phyloP scores from a whole-genome alignment of 2,888 invertebrate genomes.

The Sclerodermus sp. region DNA sequence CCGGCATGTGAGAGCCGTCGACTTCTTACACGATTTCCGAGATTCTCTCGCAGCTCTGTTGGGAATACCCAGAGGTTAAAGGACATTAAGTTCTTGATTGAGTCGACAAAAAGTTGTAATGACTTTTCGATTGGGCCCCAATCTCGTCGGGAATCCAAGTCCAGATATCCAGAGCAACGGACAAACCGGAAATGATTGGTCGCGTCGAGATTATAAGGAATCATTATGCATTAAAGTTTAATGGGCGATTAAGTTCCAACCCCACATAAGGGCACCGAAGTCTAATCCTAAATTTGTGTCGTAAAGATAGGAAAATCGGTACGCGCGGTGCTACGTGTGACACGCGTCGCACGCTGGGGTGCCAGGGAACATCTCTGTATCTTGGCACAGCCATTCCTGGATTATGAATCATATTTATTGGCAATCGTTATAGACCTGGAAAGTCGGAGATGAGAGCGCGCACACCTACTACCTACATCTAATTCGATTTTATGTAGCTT shows the following conservation, averaged over 20 bases:
- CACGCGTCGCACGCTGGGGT: constrained; percentile 42
- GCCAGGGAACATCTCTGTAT: constrained; percentile 36
- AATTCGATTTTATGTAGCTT: too few species aligned
- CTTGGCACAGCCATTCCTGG: constrained; percentile 39
- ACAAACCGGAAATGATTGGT: too few species aligned
- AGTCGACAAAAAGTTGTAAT: constrained; percentile 55
- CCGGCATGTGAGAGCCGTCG: constrained; percentile 52
- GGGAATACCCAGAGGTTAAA: constrained; percentile 49
- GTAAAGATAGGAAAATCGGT: constrained; percentile 33
- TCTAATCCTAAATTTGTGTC: constrained; percentile 41
- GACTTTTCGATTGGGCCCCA: constrained; percentile 49
- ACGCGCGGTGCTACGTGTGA: constrained; percentile 33
- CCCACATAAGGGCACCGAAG: too few species aligned
- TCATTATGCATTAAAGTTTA: too few species aligned
- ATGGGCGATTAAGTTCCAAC: too few species aligned
- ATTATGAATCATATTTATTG: constrained; percentile 42
- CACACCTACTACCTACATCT: too few species aligned
- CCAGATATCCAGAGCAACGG: too few species aligned
- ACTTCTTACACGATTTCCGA: constrained; percentile 42
- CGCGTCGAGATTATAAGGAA: too few species aligned
- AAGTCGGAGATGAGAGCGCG: constrained; percentile 13
- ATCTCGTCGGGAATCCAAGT: constrained; percentile 14
- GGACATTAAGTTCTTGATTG: constrained; percentile 56
- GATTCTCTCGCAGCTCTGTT: constrained; percentile 35
- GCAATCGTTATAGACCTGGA: constrained; percentile 22